A percentile compares a stretch with the other conserved stretches of the same genome.
Evolutionary conservation across 2,888 invertebrate genomes (phyloP).

Genomic region (Lepas anatifera): DNA sequence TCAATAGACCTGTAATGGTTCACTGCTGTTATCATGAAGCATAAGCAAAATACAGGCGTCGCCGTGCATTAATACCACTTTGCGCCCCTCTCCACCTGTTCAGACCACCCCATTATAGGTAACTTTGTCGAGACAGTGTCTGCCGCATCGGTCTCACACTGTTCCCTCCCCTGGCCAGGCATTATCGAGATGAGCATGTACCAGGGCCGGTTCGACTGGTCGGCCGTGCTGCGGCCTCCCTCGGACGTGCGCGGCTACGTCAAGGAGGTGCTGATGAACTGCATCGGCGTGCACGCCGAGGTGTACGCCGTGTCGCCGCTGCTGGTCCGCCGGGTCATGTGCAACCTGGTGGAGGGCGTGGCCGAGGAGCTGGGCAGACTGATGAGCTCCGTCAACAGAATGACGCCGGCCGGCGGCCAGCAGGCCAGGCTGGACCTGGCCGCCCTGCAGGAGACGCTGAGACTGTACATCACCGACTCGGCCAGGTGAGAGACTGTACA

Average conservation of each 20-base stretch:
- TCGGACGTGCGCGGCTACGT: constrained; percentile 74
- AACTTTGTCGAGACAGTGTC: no score
- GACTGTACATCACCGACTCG: constrained; percentile 17
- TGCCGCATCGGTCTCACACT: no score
- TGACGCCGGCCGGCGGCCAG: constrained; percentile 19
- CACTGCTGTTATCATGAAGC: no score
- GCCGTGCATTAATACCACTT: no score
- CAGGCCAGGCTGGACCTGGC: constrained; percentile 24
- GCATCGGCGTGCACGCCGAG: constrained; percentile 42
- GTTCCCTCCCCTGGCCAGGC: constrained; percentile 19
- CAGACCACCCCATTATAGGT: no score
- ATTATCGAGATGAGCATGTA: constrained; percentile 95
- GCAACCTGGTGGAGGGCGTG: constrained; percentile 76
- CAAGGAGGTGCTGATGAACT: constrained; percentile 42
- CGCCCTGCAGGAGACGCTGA: constrained; percentile 21
- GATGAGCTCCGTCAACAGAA: constrained; percentile 53
- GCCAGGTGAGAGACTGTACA: constrained; percentile 23
- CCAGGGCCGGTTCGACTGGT: constrained; percentile 75
- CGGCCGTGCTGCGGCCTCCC: constrained; percentile 53
- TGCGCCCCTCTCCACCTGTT: no score
- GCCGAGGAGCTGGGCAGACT: constrained; percentile 83
- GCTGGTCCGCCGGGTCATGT: constrained; percentile 45
- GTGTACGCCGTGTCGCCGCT: constrained; percentile 65
- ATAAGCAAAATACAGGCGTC: no score
- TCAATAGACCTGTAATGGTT: no score